Conservation (phyloP, 2,888 invertebrate species). For the Bimastos eiseni region DNA sequence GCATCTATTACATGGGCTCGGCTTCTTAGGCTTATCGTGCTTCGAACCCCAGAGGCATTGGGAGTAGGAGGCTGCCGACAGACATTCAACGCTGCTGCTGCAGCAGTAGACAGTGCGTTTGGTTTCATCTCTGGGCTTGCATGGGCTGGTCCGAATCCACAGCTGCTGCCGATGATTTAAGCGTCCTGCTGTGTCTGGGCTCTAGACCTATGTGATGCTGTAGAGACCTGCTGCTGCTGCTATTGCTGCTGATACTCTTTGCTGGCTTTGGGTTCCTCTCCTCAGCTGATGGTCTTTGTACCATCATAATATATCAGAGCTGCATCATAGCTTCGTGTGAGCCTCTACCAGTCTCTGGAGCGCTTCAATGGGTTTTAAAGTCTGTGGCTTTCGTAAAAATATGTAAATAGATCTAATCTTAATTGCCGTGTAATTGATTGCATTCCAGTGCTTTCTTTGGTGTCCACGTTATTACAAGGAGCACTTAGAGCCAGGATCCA, state of each 20-base stretch:
- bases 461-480: neutral
- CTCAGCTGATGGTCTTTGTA: neutral
- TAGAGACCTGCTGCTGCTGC: neutral
- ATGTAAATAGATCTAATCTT: neutral
- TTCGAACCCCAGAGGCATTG: neutral
- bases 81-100: neutral
- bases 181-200: conserved; percentile 2
- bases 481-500: neutral
- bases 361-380: conserved; percentile 2
- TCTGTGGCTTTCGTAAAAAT: neutral
- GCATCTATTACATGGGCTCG: neutral
- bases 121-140: neutral
- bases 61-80: neutral
- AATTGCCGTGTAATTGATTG: neutral
- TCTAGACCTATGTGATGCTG: neutral
- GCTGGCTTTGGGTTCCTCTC: neutral
- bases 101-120: neutral
- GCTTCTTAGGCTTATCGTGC: too few relatives aligned
- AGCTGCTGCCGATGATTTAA: neutral
- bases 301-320: neutral
- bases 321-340: neutral
- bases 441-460: neutral
- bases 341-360: neutral
- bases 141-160: neutral
- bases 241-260: neutral